Percentiles rank a stretch among this genome's conserved stretches.
Evolutionary conservation across 2,797 vertebrate species (phyloP).

Genomic region (Triplophysa bombifrons): DNA sequence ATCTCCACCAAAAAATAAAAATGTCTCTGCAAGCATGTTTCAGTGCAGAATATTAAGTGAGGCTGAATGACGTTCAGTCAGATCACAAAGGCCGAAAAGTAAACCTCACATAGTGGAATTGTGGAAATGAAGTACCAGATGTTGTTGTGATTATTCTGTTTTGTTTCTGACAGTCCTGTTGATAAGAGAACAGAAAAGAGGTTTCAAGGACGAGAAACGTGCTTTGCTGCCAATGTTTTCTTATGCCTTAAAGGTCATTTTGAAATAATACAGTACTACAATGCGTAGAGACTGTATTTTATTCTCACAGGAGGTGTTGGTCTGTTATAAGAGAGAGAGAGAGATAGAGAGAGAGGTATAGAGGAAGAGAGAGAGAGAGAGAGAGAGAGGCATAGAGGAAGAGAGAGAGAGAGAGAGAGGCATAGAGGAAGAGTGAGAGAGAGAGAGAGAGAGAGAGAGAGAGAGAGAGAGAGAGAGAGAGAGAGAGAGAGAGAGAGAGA

Average conservation of each 20-base stretch:
- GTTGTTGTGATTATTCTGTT: conserved; percentile 24
- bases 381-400: background rate
- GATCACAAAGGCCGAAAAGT: background rate
- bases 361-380: background rate
- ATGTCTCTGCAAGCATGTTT: conserved; percentile 16
- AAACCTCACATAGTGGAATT: conserved; percentile 2
- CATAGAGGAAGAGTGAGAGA: background rate
- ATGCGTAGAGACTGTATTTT: conserved; percentile 5
- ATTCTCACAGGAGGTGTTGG: conserved; percentile 26
- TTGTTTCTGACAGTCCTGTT: conserved; percentile 5
- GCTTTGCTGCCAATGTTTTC: conserved; percentile 17
- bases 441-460: background rate
- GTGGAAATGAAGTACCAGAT: conserved; percentile 4
- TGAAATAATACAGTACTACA: conserved; percentile 14
- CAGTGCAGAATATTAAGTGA: conserved; percentile 9
- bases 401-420: background rate
- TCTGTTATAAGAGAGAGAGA: conserved; percentile 33
- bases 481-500: background rate
- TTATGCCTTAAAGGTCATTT: conserved; percentile 42
- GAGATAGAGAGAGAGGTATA: conserved; percentile 11
- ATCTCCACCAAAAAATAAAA: background rate
- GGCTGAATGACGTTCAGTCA: conserved; percentile 29
- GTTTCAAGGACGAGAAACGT: background rate
- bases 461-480: background rate
- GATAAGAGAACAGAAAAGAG: conserved; percentile 4